Conservation (phyloP, 2,113 vertebrate species). For the Takifugu bimaculatus region DNA sequence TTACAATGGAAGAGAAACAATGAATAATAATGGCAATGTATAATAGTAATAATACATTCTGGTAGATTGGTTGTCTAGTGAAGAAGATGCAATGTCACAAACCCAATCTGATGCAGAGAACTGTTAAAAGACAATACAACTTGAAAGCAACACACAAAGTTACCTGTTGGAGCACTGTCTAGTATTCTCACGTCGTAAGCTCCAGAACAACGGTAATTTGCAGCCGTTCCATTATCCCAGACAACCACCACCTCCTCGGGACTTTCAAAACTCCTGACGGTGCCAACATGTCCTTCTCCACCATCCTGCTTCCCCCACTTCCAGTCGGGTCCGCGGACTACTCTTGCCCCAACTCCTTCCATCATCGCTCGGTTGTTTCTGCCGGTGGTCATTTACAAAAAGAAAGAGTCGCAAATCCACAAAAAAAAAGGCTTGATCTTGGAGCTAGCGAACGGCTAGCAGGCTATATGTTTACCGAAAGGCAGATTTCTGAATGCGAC, state of each 20-base stretch:
- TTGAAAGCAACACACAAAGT: conserved; percentile 19
- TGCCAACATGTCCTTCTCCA: conserved; percentile 96
- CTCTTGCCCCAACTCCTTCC: conserved; percentile 94
- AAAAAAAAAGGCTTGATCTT: conserved; percentile 11
- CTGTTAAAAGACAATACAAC: too few species aligned
- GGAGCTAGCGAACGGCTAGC: conserved; percentile 33
- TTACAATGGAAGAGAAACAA: too few species aligned
- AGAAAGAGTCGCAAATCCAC: conserved; percentile 12
- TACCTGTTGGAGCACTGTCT: conserved; percentile 97
- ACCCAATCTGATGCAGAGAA: too few species aligned
- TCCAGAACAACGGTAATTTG: conserved; percentile 97
- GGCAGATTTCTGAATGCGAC: conserved; percentile 24
- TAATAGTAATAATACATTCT: too few species aligned
- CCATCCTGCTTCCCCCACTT: conserved; percentile 99
- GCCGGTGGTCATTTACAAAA: conserved; percentile 87
- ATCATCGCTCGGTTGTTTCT: conserved; percentile 98
- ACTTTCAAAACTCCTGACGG: conserved; percentile 98
- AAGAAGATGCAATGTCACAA: too few species aligned
- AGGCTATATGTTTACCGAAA: conserved; percentile 5
- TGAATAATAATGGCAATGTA: too few species aligned
- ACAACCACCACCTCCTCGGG: conserved; percentile 98
- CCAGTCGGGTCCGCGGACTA: conserved; percentile 96
- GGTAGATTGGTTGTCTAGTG: too few species aligned
- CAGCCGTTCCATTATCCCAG: conserved; percentile 98
- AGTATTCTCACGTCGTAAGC: conserved; percentile 96